Conservation (phyloP, 2,797 vertebrate genomes). For the Syngnathus rostellatus region DNA sequence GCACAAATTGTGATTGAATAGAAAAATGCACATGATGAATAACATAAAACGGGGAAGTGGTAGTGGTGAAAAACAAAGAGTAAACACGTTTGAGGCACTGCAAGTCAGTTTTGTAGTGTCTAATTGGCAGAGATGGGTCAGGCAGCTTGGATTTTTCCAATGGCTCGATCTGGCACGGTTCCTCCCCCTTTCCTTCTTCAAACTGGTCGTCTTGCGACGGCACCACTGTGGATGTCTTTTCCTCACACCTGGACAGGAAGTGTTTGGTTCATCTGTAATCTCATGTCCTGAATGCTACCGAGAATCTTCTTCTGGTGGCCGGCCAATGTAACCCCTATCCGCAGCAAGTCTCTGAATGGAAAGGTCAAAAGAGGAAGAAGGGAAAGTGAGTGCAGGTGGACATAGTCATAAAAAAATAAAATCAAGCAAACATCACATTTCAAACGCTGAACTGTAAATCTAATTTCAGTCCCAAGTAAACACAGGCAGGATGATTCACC, state of each 20-base stretch:
- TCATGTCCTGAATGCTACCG: conserved; percentile 98
- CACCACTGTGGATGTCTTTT: conserved; percentile 37
- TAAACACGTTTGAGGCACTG: conserved; percentile 75
- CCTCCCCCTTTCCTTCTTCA: conserved; percentile 42
- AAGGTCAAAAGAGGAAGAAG: conserved; percentile 8
- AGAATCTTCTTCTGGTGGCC: conserved; percentile 99
- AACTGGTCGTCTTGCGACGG: conserved; percentile 54
- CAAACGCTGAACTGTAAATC: conserved; percentile 26
- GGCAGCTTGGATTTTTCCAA: conserved; percentile 72
- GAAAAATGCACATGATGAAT: conserved; percentile 36
- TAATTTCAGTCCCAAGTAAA: conserved; percentile 17
- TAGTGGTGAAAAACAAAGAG: conserved; percentile 48
- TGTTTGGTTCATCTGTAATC: conserved; percentile 98
- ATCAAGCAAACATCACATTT: conserved; percentile 26
- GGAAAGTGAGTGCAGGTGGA: conserved; percentile 40
- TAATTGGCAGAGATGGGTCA: conserved; percentile 73
- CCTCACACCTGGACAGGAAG: conserved; percentile 95
- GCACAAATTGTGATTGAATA: conserved; percentile 56
- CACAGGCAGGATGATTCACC: conserved; percentile 17
- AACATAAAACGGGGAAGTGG: conserved; percentile 45
- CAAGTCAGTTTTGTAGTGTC: conserved; percentile 71
- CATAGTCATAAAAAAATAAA: conserved; percentile 23
- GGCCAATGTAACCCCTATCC: conserved; percentile 94
- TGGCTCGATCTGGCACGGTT: conserved; percentile 65
- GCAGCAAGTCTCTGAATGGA: conserved; percentile 82